A percentile compares a stretch with the other conserved stretches of the same genome.
phyloP scores from a whole-genome alignment of 2,888 invertebrate species.

The Drosophila borborema region DNA sequence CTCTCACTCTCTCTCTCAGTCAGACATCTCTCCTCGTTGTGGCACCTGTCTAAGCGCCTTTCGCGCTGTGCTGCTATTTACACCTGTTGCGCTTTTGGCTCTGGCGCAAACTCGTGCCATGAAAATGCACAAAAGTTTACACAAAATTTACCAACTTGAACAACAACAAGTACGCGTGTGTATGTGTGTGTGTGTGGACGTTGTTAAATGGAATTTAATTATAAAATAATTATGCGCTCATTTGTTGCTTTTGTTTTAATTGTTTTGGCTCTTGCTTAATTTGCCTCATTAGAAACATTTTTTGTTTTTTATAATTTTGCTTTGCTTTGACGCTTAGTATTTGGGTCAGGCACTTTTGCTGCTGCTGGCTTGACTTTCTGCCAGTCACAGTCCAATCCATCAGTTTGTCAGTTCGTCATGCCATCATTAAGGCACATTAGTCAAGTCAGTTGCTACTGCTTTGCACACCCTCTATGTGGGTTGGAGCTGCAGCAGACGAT shows the following conservation, averaged over 20 bases:
- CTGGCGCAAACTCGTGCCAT: conserved; percentile 36
- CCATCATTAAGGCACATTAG: conserved; percentile 39
- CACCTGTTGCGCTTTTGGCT: conserved; percentile 72
- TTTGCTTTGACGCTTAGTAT: conserved; percentile 46
- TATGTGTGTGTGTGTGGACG: conserved; percentile 43
- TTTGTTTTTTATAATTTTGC: conserved; percentile 5
- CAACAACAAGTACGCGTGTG: conserved; percentile 23
- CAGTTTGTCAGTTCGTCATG: conserved; percentile 45
- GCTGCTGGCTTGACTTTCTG: conserved; percentile 33
- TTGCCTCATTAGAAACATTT: conserved; percentile 76
- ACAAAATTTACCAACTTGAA: conserved; percentile 46
- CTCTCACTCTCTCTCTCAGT: background rate
- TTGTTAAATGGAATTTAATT: conserved; percentile 79
- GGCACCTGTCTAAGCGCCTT: conserved; percentile 17
- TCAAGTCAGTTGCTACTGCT: conserved; percentile 19
- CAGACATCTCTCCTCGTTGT: background rate
- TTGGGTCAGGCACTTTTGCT: conserved; percentile 61
- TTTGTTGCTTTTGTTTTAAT: conserved; percentile 74
- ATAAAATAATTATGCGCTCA: conserved; percentile 81
- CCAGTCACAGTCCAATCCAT: conserved; percentile 22
- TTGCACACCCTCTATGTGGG: background rate
- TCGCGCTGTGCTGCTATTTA: conserved; percentile 59
- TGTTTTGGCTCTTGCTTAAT: conserved; percentile 78
- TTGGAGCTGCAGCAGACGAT: background rate
- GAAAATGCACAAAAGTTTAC: conserved; percentile 60